phyloP scores from a whole-genome alignment of 1,140 invertebrate genomes.

The Oscheius sp. region DNA sequence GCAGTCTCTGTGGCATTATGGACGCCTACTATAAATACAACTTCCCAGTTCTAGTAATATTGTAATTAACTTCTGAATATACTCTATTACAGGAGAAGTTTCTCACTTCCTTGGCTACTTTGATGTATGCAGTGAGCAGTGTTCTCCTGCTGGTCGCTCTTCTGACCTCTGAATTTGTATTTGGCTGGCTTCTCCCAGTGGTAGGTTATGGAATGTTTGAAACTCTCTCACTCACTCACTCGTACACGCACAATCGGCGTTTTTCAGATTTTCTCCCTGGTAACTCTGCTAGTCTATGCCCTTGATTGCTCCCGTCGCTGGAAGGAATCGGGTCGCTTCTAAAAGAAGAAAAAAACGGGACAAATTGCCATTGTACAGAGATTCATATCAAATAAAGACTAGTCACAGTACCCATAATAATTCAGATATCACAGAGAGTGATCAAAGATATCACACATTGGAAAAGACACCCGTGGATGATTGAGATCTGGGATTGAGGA shows the following conservation, averaged over 20 bases:
- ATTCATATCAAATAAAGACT: no score
- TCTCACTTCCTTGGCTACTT: constrained; percentile 7
- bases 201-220: constrained; percentile 3
- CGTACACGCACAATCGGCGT: background rate
- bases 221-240: no score
- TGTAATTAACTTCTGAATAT: background rate
- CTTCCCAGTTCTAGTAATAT: constrained; percentile 33
- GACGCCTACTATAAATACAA: constrained; percentile 35
- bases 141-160: background rate
- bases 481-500: background rate
- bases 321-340: constrained; percentile 13
- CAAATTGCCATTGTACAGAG: no score
- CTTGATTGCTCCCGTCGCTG: constrained; percentile 21
- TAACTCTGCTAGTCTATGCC: constrained; percentile 14
- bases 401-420: no score
- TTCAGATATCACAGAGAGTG: no score
- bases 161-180: constrained; percentile 6
- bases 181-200: constrained; percentile 1
- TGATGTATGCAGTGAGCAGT: constrained; percentile 10
- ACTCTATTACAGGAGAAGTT: constrained; percentile 10
- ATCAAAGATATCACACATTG: no score
- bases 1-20: constrained; percentile 21
- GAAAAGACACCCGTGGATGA: constrained; percentile 8
- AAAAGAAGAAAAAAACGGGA: no score
- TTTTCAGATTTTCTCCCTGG: constrained; percentile 26